A percentile compares a stretch with the other conserved stretches of the same genome.
Evolutionary conservation across 2,888 invertebrate species (phyloP).

Genomic region (Ypsolopha scabrella): DNA sequence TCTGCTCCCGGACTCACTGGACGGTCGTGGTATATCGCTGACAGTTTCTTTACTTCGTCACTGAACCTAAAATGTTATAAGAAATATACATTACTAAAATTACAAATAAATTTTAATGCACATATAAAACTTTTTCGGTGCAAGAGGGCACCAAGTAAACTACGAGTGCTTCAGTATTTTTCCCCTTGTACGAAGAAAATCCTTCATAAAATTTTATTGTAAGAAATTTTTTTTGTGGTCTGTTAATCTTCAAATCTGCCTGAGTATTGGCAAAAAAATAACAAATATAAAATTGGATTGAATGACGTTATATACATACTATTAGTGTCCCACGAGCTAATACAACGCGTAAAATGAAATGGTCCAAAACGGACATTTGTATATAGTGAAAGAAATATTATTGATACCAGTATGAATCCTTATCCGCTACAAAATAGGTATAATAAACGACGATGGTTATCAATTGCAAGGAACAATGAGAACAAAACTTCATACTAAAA

Average conservation of each 20-base stretch:
- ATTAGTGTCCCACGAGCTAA: too few species aligned
- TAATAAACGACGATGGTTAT: background rate
- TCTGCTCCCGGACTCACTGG: constrained; percentile 24
- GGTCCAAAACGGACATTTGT: too few species aligned
- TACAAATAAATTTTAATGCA: background rate
- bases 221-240: too few species aligned
- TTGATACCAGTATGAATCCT: too few species aligned
- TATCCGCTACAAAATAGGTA: background rate
- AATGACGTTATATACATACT: too few species aligned
- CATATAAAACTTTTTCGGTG: background rate
- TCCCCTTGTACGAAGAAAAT: background rate
- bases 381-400: too few species aligned
- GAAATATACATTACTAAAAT: background rate
- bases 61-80: constrained; percentile 22
- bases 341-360: too few species aligned
- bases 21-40: constrained; percentile 30
- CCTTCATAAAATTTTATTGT: background rate
- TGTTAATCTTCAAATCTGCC: too few species aligned
- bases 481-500: background rate
- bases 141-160: background rate
- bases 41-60: constrained; percentile 25
- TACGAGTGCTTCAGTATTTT: too few species aligned
- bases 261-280: too few species aligned
- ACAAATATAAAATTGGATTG: too few species aligned
- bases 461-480: background rate